Base-by-base conservation (phyloP, 2,797 vertebrate genomes). In the Notamacropus eugenii region DNA sequence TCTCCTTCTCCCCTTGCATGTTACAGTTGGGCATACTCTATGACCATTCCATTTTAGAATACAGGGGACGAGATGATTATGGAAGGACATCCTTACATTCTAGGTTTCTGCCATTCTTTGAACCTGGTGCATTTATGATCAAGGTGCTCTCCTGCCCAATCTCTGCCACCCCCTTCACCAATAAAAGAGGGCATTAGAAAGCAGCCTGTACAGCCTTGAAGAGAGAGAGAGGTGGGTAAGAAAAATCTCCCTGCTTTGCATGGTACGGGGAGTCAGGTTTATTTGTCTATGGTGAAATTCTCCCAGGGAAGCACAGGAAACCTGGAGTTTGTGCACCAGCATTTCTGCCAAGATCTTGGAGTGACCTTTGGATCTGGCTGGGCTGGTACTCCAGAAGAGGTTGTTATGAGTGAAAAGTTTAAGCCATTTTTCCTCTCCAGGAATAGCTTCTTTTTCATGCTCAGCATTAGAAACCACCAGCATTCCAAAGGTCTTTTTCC, bases 291-390 rank as follows among this genome's bases (percentile, higher is more conserved):
- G 58, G 46, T 95, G 54, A 93, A 95, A 92, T 56, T 90, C 93
- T 87, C 95, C 56, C 0, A 91, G 27, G 96, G 95, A 97, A 98
- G 95, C 34, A 91, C 55, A 3, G 97, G 96, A 96, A 97, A 97
- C 74, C 0, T 94, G 50, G 29, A 93, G 34, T 95, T 94, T 96
- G 24, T 31, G 46, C 93, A 95, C 93, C 54, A 97, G 96, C 96
- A 97, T 98, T 97, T 97, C 98, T 97, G 94, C 96, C 92, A 12
- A 92, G 82, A 93, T 96, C n/a, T 94, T 54, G 90, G 29, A 52
- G 67, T 2, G 34, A 95, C 29, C 91, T 0, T 93, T 0, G 1
- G 16, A 57, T 28, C 12, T 0, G 27, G 57, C 93, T 95, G 29
- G 59, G 59, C 4, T 40, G 90, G 67, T 24, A 93, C 57, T 93